Evolutionary conservation across 2,888 invertebrate species (phyloP).

Genomic region (Oligia latruncula): DNA sequence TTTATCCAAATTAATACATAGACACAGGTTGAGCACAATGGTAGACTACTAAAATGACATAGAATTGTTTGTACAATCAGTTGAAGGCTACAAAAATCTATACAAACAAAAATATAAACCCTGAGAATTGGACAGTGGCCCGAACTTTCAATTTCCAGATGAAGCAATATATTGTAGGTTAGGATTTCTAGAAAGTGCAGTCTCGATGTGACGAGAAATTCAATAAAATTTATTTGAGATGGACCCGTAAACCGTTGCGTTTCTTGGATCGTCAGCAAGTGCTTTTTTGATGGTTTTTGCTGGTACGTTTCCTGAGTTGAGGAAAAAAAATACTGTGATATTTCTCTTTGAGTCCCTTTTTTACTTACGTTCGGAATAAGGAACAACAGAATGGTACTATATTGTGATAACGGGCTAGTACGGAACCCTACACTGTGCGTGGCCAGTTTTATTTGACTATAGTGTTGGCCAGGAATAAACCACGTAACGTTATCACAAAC

Average conservation of each 20-base stretch:
- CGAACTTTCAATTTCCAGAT: constrained; percentile 17
- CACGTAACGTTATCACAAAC: neutral
- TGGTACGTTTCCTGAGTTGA: neutral
- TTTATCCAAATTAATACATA: no score
- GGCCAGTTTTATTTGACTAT: neutral
- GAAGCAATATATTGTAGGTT: neutral
- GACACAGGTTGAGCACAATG: no score
- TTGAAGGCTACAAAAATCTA: no score
- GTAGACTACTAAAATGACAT: no score
- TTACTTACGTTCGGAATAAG: no score
- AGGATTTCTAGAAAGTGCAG: neutral
- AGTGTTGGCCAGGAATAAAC: neutral
- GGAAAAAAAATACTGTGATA: neutral
- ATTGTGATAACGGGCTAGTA: no score
- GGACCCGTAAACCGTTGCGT: neutral
- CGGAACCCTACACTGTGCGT: no score
- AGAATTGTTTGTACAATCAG: no score
- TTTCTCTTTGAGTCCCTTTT: neutral
- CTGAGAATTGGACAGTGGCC: neutral
- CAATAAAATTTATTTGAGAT: constrained; percentile 1
- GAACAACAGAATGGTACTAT: no score
- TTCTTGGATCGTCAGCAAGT: neutral
- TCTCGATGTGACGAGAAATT: neutral
- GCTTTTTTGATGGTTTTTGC: no score
- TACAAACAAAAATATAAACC: no score